phyloP scores from a whole-genome alignment of 2,797 vertebrate species.

The Oreonectes daqikongensis region DNA sequence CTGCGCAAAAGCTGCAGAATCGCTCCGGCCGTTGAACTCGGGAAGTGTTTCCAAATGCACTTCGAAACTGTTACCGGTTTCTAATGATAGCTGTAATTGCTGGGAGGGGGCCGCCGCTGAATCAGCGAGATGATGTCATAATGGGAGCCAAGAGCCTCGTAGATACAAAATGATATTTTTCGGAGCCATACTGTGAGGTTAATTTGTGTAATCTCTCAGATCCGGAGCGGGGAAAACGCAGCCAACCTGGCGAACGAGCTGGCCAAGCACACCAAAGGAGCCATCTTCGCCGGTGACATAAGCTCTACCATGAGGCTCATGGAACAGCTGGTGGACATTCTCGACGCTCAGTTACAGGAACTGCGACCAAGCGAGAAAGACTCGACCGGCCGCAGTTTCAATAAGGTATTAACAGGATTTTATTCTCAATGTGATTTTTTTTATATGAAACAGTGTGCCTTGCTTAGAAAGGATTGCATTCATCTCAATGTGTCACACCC shows the following conservation, averaged over 20 bases:
- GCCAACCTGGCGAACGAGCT: slow-evolving; percentile 88
- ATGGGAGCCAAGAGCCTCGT: slow-evolving; percentile 61
- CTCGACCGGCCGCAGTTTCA: slow-evolving; percentile 86
- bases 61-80: slow-evolving; percentile 73
- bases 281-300: slow-evolving; percentile 85
- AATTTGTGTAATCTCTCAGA: slow-evolving; percentile 80
- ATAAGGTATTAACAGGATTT: slow-evolving; percentile 76
- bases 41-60: slow-evolving; percentile 58
- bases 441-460: too few relatives aligned
- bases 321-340: slow-evolving; percentile 88
- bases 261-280: slow-evolving; percentile 88
- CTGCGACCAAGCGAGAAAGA: slow-evolving; percentile 86
- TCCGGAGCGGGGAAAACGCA: slow-evolving; percentile 90
- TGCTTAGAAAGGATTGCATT: neutral
- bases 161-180: slow-evolving; percentile 61
- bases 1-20: slow-evolving; percentile 44
- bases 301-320: slow-evolving; percentile 87
- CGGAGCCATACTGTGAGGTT: slow-evolving; percentile 72
- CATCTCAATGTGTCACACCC: too few relatives aligned
- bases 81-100: slow-evolving; percentile 78
- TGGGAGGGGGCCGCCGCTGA: slow-evolving; percentile 67
- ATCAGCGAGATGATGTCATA: slow-evolving; percentile 70
- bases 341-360: slow-evolving; percentile 87
- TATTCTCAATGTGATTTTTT: too few relatives aligned
- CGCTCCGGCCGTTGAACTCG: slow-evolving; percentile 48